These are phyloP conservation scores for Leuciscus idus DNA, from an alignment of 2,113 vertebrate species.

Conservation along the genomic window DNA sequence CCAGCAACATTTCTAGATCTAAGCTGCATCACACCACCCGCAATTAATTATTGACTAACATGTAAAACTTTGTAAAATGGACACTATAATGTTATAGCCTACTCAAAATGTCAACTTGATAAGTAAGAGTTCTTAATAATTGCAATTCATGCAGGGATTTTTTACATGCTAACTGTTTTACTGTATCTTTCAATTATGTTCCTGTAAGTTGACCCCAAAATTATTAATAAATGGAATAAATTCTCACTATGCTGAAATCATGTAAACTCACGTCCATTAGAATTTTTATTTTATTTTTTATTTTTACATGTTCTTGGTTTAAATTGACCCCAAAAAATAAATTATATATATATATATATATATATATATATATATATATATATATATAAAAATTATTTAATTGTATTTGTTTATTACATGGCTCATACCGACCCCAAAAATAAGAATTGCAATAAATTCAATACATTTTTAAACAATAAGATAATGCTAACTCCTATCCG, in stretches of 20 bases:
- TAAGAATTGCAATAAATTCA: neutral
- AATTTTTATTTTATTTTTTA: neutral
- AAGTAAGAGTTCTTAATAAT: neutral
- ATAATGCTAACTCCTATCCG: neutral
- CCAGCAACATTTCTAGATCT: neutral
- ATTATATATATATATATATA: too few relatives aligned
- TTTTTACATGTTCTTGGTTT: neutral
- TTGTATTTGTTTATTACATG: too few relatives aligned
- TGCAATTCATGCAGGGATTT: neutral
- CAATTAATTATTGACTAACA: neutral
- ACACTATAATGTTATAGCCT: neutral
- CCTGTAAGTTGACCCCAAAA: neutral
- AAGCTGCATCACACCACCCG: neutral
- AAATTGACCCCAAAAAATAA: too few relatives aligned
- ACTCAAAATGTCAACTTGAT: neutral
- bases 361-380: too few relatives aligned
- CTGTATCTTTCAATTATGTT: neutral
- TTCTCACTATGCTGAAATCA: neutral
- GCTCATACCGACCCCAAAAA: neutral
- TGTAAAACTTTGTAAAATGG: neutral
- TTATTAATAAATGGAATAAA: neutral
- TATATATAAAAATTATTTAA: too few relatives aligned
- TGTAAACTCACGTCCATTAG: neutral
- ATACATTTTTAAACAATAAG: too few relatives aligned
- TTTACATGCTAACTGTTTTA: neutral